A percentile compares a stretch with the other conserved stretches of the same genome.
These are phyloP conservation scores for Cranoglanis bouderius DNA, from an alignment of 2,113 vertebrate species.

Conservation along the genomic window DNA sequence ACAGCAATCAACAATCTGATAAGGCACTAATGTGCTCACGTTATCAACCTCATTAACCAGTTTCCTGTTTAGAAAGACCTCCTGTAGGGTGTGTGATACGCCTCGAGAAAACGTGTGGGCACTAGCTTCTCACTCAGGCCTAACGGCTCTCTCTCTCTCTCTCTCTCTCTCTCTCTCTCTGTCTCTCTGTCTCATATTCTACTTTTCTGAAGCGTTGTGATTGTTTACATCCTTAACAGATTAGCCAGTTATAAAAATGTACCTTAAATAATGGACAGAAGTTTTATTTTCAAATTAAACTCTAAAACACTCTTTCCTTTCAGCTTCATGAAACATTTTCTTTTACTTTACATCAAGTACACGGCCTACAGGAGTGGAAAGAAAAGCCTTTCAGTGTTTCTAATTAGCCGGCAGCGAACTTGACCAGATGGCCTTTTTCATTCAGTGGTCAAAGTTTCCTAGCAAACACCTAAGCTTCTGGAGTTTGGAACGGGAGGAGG, in stretches of 20 bases:
- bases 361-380: conserved; percentile 46
- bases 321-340: conserved; percentile 21
- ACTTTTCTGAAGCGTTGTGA: not conserved
- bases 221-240: not conserved
- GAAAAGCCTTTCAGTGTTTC: conserved; percentile 51
- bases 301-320: not conserved
- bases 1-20: conserved; percentile 60
- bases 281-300: not conserved
- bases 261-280: not conserved
- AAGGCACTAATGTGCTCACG: conserved; percentile 52
- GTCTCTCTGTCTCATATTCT: not conserved
- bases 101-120: not conserved
- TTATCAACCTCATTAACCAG: conserved; percentile 56
- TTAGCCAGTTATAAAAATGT: not conserved
- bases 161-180: too few species aligned
- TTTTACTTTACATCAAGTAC: conserved; percentile 35
- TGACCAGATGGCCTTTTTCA: conserved; percentile 52
- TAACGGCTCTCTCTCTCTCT: not conserved
- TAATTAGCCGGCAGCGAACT: conserved; percentile 60
- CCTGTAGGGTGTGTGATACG: conserved; percentile 41
- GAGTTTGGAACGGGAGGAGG: conserved; percentile 15
- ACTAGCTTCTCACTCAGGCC: not conserved
- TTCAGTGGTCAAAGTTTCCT: conserved; percentile 32
- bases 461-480: conserved; percentile 40
- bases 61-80: conserved; percentile 62